Conservation (phyloP, 1,140 invertebrate genomes). For the Carposina sasakii region DNA sequence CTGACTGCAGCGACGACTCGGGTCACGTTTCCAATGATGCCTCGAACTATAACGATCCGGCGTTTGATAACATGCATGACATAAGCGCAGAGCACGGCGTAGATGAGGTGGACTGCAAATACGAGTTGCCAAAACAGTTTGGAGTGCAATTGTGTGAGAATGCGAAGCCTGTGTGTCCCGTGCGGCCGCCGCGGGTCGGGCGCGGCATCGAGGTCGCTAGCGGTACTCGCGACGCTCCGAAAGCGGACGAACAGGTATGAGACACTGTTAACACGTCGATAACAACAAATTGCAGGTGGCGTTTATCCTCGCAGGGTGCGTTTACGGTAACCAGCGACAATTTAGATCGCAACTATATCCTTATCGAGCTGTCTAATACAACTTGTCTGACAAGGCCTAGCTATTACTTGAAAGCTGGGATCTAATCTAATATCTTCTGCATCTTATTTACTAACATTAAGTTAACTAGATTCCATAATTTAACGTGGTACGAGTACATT, state of each 20-base stretch:
- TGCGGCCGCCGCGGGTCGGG: slow-evolving; percentile 52
- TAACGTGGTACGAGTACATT: too few relatives aligned
- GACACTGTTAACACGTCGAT: slow-evolving; percentile 64
- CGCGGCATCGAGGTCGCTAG: slow-evolving; percentile 66
- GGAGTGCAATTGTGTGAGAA: slow-evolving; percentile 48
- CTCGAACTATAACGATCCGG: slow-evolving; percentile 55
- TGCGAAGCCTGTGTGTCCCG: slow-evolving; percentile 54
- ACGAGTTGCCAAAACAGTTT: slow-evolving; percentile 50
- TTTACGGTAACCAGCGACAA: slow-evolving; percentile 17
- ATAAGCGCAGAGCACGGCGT: slow-evolving; percentile 31
- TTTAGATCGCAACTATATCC: slow-evolving; percentile 27
- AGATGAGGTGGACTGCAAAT: slow-evolving; percentile 55
- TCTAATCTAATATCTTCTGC: too few relatives aligned
- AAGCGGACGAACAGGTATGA: slow-evolving; percentile 69
- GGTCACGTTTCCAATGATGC: slow-evolving; percentile 84
- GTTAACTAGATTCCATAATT: too few relatives aligned
- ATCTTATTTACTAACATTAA: too few relatives aligned
- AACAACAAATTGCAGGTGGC: slow-evolving; percentile 50
- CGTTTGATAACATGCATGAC: slow-evolving; percentile 51
- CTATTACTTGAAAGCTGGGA: slow-evolving; percentile 37
- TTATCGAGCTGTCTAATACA: slow-evolving; percentile 16
- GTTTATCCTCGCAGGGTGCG: slow-evolving; percentile 18
- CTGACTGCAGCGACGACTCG: slow-evolving; percentile 81
- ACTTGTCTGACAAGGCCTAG: slow-evolving; percentile 30
- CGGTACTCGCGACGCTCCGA: slow-evolving; percentile 63